Base-by-base conservation (phyloP, 1,140 invertebrate genomes). In the Pollicipes pollicipes region DNA sequence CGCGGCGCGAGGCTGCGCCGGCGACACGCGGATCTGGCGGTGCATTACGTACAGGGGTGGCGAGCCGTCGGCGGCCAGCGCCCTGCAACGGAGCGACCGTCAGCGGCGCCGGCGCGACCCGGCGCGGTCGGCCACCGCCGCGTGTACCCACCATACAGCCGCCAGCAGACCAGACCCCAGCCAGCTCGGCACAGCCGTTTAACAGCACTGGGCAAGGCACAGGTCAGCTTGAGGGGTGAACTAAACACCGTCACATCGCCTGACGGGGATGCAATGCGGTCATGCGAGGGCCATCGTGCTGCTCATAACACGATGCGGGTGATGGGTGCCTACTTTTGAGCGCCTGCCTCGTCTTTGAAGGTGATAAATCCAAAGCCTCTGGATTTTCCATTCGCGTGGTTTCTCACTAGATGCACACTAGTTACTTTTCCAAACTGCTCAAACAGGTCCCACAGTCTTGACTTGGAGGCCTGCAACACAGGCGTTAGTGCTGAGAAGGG, bases 11-110 rank as follows among this genome's bases (percentile, higher is more conserved):
- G 27, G 28, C 64, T 58, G 13, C 10, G 45, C 45, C 45, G 45
- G 64, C 17, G 64, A 66, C 64, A 66, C 64, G n/a, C 64, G 64
- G 2, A 66, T 66, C n/a, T 66, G 64, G 10, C 64, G 64, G 28
- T n/a, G 2, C n/a, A 28, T 8, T n/a, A 66, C 1, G 28, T 29
- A 29, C 64, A 66, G 64, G 3, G 28, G 10, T 10, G 3, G n/a
- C 27, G 64, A 66, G 64, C 64, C 64, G 28, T 29, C 28, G 64
- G 64, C 64, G 6, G 28, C 27, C 64, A 66, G 64, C 27, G 64
- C 64, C 6, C 64, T 58, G 45, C 45, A 58, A 58, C 45, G 45
- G 45, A 21, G 2, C 45, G 45, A 21, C 45, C 13, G 45, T 58
- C 45, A 58, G 45, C 8, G 45, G 10, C 2, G 13, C 13, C 45